Evolutionary conservation across 2,797 vertebrate species (phyloP).

Genomic region (Coreius guichenoti): DNA sequence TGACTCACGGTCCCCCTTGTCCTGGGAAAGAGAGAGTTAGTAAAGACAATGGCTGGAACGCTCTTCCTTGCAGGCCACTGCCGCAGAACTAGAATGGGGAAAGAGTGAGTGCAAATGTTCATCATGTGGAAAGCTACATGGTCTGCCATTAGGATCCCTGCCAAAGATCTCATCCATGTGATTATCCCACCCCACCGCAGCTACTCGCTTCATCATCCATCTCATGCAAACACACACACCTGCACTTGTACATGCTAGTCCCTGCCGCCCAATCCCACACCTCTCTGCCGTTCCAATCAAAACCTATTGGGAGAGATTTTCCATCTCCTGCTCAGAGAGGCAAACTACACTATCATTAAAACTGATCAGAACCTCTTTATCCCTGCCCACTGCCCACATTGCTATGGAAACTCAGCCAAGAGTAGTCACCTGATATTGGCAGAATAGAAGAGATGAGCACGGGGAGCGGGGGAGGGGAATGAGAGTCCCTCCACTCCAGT

Average conservation of each 20-base stretch:
- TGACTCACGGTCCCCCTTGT: constrained; percentile 42
- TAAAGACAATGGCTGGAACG: constrained; percentile 8
- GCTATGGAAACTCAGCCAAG: constrained; percentile 61
- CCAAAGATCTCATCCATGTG: constrained; percentile 49
- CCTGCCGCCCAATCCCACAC: constrained; percentile 21
- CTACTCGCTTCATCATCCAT: constrained; percentile 48
- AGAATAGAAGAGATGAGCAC: constrained; percentile 46
- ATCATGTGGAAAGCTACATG: constrained; percentile 46
- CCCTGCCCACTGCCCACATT: constrained; percentile 57
- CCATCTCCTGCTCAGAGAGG: constrained; percentile 42
- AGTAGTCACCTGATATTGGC: constrained; percentile 57
- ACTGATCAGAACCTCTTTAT: constrained; percentile 60
- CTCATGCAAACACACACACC: constrained; percentile 33
- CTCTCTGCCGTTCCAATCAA: constrained; percentile 32
- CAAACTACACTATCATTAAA: constrained; percentile 60
- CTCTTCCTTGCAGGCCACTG: neutral
- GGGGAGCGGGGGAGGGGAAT: constrained; percentile 29
- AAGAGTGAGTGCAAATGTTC: constrained; percentile 25
- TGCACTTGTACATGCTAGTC: constrained; percentile 13
- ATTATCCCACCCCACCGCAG: constrained; percentile 49
- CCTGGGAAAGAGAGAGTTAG: constrained; percentile 27
- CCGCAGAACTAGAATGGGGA: neutral
- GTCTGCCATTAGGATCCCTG: constrained; percentile 52
- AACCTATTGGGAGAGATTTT: constrained; percentile 47
- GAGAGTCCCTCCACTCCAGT: constrained; percentile 16